Evolutionary conservation across 1,140 invertebrate genomes (phyloP), one percentile per base, ranked within the genome.

Genomic region (silkworm (Bombyx mori)): DNA sequence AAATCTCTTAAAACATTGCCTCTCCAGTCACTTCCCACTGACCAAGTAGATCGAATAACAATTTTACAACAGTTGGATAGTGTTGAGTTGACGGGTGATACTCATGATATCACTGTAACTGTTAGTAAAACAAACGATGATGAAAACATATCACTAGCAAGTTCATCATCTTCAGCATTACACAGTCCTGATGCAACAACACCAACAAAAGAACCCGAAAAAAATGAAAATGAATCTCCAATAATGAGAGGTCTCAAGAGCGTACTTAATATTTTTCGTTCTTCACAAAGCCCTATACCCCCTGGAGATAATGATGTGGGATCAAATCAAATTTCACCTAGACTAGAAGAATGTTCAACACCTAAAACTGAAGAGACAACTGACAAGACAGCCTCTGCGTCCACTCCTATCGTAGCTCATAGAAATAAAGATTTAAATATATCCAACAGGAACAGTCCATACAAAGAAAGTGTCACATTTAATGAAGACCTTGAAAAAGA

Each of bases 201-300:
- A 51, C 80, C 84, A 8, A 84, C 75, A 43, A 87, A 84, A 64
- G 84, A 84, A 48, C 65, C 77, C 22, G 63, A 70, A 0, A 82
- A 81, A 53, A 63, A 60, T 57, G 74, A 75, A 61, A 68, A 68
- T 45, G 71, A 68, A 35, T 87, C 82, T 44, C 82, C 79, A 6
- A 86, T 86, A 44, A 75, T 87, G 68, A 64, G 84, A 44, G 84
- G 84, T 0, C 55, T 87, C 0, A 84, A 84, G 60, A 79, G 71
- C 78, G 84, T 87, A 10, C 60, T 87, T 0, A 87, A 75, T 56
- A 85, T 87, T 71, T 87, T 87, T 50, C 68, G 79, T 52, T 65
- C 83, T 10, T 86, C 82, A 8, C 78, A 84, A 44, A 85, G 82
- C 56, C 82, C 84, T n/a, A 74, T 79, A 64, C 70, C 70, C 44